Evolutionary conservation across 2,888 invertebrate genomes (phyloP).

Genomic region (Eupithecia abbreviata): DNA sequence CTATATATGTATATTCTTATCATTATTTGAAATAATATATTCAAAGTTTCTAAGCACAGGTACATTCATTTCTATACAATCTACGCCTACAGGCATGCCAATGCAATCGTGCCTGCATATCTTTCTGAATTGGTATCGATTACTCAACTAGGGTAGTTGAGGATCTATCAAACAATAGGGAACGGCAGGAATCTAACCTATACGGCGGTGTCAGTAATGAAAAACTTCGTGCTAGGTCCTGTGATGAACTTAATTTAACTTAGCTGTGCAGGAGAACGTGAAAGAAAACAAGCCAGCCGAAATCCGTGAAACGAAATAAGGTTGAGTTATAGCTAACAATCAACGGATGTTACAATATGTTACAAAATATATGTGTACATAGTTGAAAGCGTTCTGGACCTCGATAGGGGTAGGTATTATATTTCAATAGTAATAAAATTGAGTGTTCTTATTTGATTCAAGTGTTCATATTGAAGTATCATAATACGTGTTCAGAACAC

Average conservation of each 20-base stretch:
- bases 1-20: no score
- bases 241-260: background rate
- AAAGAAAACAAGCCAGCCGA: background rate
- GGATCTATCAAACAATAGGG: background rate
- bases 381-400: background rate
- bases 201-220: background rate
- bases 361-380: background rate
- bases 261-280: background rate
- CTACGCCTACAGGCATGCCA: background rate
- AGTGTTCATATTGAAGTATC: background rate
- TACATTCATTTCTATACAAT: background rate
- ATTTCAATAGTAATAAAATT: no score
- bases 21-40: background rate
- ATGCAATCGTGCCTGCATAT: background rate
- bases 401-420: background rate
- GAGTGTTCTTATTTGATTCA: background rate
- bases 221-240: background rate
- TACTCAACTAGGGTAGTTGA: background rate
- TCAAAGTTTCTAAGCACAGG: background rate
- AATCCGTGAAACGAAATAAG: background rate
- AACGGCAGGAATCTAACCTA: background rate
- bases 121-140: background rate
- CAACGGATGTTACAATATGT: background rate
- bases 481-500: background rate
- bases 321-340: background rate